A percentile compares a stretch with the other conserved stretches of the same genome.
Evolutionary conservation across 1,140 invertebrate genomes (phyloP).

Genomic region (Homarus americanus): DNA sequence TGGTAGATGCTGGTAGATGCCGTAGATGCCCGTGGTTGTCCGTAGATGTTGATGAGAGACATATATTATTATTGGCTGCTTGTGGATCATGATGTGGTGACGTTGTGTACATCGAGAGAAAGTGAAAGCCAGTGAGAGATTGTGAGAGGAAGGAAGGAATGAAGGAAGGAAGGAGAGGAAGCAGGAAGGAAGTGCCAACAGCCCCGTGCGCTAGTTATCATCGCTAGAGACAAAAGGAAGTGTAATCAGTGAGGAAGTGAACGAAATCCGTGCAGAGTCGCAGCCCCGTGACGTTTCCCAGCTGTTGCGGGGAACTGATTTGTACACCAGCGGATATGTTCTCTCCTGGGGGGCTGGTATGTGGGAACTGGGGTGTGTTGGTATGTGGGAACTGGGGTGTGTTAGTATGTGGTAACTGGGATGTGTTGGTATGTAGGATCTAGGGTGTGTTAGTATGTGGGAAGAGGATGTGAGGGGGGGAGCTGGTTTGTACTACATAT

Average conservation of each 20-base stretch:
- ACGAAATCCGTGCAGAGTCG: conserved; percentile 37
- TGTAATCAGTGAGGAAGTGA: conserved; percentile 50
- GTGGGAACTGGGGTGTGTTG: background rate
- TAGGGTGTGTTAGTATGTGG: background rate
- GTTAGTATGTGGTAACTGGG: conserved; percentile 9
- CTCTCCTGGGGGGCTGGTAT: background rate
- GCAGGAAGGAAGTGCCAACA: conserved; percentile 42
- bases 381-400: background rate
- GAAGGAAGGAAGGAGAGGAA: conserved; percentile 18
- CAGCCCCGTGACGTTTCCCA: background rate
- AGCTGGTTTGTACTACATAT: no score
- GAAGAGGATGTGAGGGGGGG: no score
- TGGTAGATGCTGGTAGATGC: background rate
- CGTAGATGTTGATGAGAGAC: background rate
- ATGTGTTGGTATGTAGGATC: background rate
- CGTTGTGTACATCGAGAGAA: no score
- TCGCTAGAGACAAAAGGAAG: conserved; percentile 60
- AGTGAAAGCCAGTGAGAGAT: background rate
- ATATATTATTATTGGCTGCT: background rate
- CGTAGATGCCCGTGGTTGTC: background rate
- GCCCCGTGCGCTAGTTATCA: conserved; percentile 32
- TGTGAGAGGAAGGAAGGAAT: background rate
- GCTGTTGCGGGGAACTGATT: conserved; percentile 33
- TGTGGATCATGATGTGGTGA: background rate
- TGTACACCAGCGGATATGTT: background rate